A percentile compares a stretch with the other conserved stretches of the same genome.
Conservation (phyloP, 2,797 vertebrate species). For the Melopsittacus undulatus region DNA sequence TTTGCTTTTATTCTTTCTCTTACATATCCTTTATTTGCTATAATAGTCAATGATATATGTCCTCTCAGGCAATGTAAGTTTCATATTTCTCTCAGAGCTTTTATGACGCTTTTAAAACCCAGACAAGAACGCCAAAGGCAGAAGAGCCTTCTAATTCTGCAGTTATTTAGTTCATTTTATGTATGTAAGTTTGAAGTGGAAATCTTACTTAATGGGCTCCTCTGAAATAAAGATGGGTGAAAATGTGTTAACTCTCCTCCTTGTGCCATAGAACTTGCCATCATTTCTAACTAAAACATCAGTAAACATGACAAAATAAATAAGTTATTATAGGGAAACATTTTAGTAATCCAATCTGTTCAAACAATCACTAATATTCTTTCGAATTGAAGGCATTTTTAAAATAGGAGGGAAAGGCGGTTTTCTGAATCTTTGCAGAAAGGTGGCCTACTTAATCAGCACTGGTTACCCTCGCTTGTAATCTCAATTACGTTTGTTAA, state of each 20-base stretch:
- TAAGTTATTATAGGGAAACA: constrained; percentile 30
- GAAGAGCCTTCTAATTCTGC: constrained; percentile 24
- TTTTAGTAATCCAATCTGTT: constrained; percentile 30
- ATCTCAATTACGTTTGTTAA: constrained; percentile 65
- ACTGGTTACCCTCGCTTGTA: constrained; percentile 54
- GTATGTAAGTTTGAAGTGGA: constrained; percentile 44
- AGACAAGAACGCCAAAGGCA: neutral
- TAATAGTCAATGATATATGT: neutral
- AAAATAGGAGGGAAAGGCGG: constrained; percentile 33
- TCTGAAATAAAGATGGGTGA: constrained; percentile 54
- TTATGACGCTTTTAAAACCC: neutral
- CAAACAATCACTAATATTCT: constrained; percentile 32
- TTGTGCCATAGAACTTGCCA: neutral
- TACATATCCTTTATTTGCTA: neutral
- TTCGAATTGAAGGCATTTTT: constrained; percentile 47
- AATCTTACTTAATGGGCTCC: constrained; percentile 35
- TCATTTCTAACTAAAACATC: neutral
- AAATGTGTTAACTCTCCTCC: constrained; percentile 34
- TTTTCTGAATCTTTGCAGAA: constrained; percentile 51
- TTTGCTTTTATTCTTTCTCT: neutral
- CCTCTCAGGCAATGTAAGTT: neutral
- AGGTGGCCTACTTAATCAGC: constrained; percentile 63
- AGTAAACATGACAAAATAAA: constrained; percentile 49
- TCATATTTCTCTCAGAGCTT: constrained; percentile 8
- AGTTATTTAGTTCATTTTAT: constrained; percentile 45